These are phyloP conservation scores for Dendrolimus pini DNA, from an alignment of 2,888 invertebrate species.

Conservation along the genomic window DNA sequence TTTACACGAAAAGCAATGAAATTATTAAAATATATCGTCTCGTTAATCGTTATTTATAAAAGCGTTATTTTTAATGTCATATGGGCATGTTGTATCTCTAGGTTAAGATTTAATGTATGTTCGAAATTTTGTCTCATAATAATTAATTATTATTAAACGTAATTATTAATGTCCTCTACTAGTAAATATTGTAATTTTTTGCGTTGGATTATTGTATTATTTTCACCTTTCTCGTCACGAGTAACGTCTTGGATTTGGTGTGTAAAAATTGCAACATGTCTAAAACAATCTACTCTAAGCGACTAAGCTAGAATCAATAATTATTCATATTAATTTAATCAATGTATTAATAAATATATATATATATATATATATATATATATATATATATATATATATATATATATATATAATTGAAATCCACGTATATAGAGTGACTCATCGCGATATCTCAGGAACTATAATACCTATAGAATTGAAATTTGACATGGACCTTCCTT, in stretches of 20 bases:
- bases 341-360: too few relatives aligned
- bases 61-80: slow-evolving; percentile 20
- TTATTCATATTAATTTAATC: not conserved
- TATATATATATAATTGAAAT: too few relatives aligned
- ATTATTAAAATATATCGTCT: too few relatives aligned
- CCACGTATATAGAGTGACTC: too few relatives aligned
- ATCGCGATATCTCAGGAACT: too few relatives aligned
- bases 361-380: too few relatives aligned
- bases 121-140: slow-evolving; percentile 32
- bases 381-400: too few relatives aligned
- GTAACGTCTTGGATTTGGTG: slow-evolving; percentile 49
- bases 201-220: slow-evolving; percentile 45
- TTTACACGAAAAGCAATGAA: slow-evolving; percentile 2
- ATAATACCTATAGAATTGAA: too few relatives aligned
- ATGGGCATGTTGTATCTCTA: slow-evolving; percentile 26
- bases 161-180: slow-evolving; percentile 53
- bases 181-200: slow-evolving; percentile 45
- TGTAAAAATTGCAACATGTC: slow-evolving; percentile 33
- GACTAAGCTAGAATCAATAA: too few relatives aligned
- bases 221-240: slow-evolving; percentile 68
- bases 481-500: too few relatives aligned
- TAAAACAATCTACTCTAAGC: not conserved
- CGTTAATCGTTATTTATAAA: not conserved
- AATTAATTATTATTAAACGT: slow-evolving; percentile 34
- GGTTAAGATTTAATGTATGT: slow-evolving; percentile 34